Conservation (phyloP, 2,888 invertebrate species). For the Parascotia fuliginaria region DNA sequence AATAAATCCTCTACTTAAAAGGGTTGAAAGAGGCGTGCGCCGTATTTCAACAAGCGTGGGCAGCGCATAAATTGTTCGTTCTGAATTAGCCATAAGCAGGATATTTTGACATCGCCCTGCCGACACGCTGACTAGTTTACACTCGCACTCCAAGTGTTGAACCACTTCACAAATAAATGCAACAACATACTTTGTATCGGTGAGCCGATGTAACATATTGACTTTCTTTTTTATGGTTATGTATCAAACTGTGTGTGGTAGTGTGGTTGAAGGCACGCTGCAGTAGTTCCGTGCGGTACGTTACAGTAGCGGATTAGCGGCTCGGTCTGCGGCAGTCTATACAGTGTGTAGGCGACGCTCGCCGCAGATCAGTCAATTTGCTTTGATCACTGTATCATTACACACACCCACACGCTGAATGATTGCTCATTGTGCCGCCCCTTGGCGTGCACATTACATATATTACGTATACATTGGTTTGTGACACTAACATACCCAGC, state of each 20-base stretch:
- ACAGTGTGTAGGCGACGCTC: conserved; percentile 40
- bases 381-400: conserved; percentile 57
- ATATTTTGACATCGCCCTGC: conserved; percentile 73
- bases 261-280: not conserved
- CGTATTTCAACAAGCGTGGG: conserved; percentile 78
- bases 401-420: conserved; percentile 57
- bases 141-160: conserved; percentile 51
- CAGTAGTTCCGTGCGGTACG: conserved; percentile 23
- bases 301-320: not conserved
- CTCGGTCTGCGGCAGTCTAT: conserved; percentile 32
- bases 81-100: conserved; percentile 77
- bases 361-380: conserved; percentile 55
- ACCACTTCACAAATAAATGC: conserved; percentile 43
- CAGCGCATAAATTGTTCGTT: conserved; percentile 75
- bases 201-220: conserved; percentile 23
- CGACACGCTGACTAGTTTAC: conserved; percentile 67
- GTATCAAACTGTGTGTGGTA: conserved; percentile 7
- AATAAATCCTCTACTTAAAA: conserved; percentile 81
- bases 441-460: conserved; percentile 45
- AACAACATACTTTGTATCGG: conserved; percentile 28
- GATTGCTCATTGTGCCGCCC: conserved; percentile 57
- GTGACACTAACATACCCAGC: conserved; percentile 44
- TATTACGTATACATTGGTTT: conserved; percentile 35
- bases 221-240: conserved; percentile 29
- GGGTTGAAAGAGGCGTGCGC: conserved; percentile 75